Base-by-base conservation (phyloP, 1,140 invertebrate species). In the Drosophila seguyi region DNA sequence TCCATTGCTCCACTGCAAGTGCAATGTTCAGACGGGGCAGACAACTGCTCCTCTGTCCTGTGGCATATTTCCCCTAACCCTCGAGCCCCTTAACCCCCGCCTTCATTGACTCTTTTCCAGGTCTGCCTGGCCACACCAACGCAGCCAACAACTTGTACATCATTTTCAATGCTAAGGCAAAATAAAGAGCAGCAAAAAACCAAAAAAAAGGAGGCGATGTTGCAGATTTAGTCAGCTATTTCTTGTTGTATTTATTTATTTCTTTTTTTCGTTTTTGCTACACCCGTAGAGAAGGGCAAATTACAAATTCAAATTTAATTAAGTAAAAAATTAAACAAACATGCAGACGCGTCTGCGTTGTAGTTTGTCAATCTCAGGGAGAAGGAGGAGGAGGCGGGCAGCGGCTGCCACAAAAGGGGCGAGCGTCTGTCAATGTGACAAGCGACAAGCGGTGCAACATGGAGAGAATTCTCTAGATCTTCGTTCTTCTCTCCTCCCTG, bases 241-340 rank as follows among this genome's bases (percentile, higher is more conserved):
- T 63, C 62, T 80, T 75, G 44, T 75, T 71, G 56, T 48, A 62
- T 25, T 6, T 58, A 57, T 68, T 39, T 55, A 42, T 63, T 44
- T 38, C 41, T 13, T 27, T 25, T 42, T 10, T 47, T 16, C 38
- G 11, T 20, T 42, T 14, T 20, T 22, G 20, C 10, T 47, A 36
- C 59, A 16, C 67, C 63, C 83, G 81, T 90, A 90, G 85, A 29
- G 47, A 81, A 68, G 62, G 67, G 81, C 75, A 90, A 90, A 90
- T 90, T 90, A 90, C 87, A 90, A 90, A 90, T 90, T 90, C 85
- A 90, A 90, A 90, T 90, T 90, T 90, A 90, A 90, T 90, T 90
- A 90, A 90, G 85, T 90, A 90, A 90, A 90, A 90, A 90, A 90
- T 90, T 90, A 90, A 90, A 90, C 66, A 85, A 90, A 84, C 82